phyloP scores from a whole-genome alignment of 2,113 vertebrate species.

The Microcebus murinus region DNA sequence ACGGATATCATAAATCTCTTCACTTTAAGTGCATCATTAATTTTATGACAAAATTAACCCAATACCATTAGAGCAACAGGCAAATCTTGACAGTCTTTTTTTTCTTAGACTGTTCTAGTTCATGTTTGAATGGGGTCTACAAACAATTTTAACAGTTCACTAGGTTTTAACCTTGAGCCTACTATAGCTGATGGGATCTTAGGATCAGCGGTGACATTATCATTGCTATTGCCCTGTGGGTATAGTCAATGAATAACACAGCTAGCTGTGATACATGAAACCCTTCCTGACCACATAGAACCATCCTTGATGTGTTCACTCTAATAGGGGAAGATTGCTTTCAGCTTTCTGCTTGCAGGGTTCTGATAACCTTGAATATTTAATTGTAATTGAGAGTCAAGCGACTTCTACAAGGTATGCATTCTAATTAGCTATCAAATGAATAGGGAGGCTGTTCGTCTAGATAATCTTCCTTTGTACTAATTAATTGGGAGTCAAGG shows the following conservation, averaged over 20 bases:
- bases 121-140: neutral
- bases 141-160: neutral
- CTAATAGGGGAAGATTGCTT: constrained; percentile 47
- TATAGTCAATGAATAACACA: neutral
- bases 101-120: neutral
- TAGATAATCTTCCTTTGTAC: constrained; percentile 83
- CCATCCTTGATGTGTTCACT: constrained; percentile 23
- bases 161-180: neutral
- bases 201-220: neutral
- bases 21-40: constrained; percentile 45
- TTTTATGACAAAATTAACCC: constrained; percentile 69
- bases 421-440: constrained; percentile 85
- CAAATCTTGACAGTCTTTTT: neutral
- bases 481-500: constrained; percentile 84
- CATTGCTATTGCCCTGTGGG: neutral
- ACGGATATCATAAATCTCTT: constrained; percentile 48
- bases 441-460: constrained; percentile 80
- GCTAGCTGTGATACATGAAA: neutral
- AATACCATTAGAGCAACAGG: neutral
- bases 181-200: neutral
- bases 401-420: constrained; percentile 79
- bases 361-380: constrained; percentile 83
- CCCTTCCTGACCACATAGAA: neutral
- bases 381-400: constrained; percentile 85
- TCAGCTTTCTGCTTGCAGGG: constrained; percentile 58